Percentiles rank a stretch among this genome's conserved stretches.
Conservation (phyloP, 2,797 vertebrate species). For the Poeciliopsis paucimaculata region DNA sequence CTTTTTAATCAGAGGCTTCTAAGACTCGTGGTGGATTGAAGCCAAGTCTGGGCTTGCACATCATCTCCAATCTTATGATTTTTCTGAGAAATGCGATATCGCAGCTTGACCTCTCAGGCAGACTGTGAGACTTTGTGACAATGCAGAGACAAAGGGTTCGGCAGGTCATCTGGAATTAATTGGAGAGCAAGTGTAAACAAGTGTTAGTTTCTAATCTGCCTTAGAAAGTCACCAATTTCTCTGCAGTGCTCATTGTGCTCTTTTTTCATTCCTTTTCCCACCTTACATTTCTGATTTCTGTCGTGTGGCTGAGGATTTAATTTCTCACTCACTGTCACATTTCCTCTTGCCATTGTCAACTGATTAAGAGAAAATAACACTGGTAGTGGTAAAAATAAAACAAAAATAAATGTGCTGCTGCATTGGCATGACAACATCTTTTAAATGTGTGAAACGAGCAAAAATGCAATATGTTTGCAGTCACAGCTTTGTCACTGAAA, state of each 20-base stretch:
- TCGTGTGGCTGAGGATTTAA: not conserved
- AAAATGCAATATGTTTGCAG: slow-evolving; percentile 3
- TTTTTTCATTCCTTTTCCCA: slow-evolving; percentile 14
- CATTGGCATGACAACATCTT: slow-evolving; percentile 1
- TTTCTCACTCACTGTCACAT: slow-evolving; percentile 1
- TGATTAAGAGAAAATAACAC: slow-evolving; percentile 20
- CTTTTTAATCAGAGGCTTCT: slow-evolving; percentile 61
- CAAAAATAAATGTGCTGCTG: not conserved
- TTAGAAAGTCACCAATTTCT: not conserved
- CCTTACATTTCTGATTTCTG: slow-evolving; percentile 10
- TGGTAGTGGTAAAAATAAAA: not conserved
- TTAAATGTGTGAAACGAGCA: not conserved
- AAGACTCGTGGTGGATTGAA: slow-evolving; percentile 32
- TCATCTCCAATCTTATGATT: slow-evolving; percentile 36
- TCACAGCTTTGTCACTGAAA: not conserved
- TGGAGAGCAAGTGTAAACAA: slow-evolving; percentile 4
- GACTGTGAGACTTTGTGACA: slow-evolving; percentile 28
- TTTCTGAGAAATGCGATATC: slow-evolving; percentile 46
- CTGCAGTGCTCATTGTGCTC: slow-evolving; percentile 1
- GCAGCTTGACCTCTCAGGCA: slow-evolving; percentile 39
- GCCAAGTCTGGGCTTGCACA: slow-evolving; percentile 30
- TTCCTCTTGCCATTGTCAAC: slow-evolving; percentile 6
- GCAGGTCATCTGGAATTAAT: slow-evolving; percentile 27
- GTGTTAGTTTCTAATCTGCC: not conserved
- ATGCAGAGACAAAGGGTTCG: slow-evolving; percentile 12